Base-by-base conservation (phyloP, 2,113 vertebrate species). In the Dipodomys ordii region DNA sequence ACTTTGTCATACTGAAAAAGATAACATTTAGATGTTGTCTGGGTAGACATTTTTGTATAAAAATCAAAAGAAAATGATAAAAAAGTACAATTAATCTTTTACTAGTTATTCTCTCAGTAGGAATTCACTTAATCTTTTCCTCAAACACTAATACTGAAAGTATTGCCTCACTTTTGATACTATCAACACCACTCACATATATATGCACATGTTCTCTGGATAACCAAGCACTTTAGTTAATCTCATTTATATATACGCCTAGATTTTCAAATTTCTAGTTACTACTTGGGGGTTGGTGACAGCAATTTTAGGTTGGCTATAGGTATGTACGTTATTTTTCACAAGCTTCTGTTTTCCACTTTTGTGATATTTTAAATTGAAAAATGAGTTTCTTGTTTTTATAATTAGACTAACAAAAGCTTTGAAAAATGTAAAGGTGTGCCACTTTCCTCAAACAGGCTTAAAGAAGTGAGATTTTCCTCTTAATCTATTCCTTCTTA, bases 1-100 rank as follows among this genome's bases (percentile, higher is more conserved):
- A 98, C 98, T 98, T 98, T 98, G 97, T 98, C 98, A 98, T 98
- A 98, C 95, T 98, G 98, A 98, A 98, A 98, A 98, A 98, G 97
- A 97, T 97, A 57, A 92, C 92, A 97, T 97, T 98, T 98, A 98
- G 98, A 97, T 98, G 98, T 98, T 98, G 96, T 97, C 98, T 96
- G 94, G 92, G 97, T 98, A 97, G 97, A 97, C 97, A 97, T 97
- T 98, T 97, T 98, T 98, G 98, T 98, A 98, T 97, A 86, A 98
- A 57, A 95, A 96, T 94, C 62, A 93, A 98, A 97, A 96, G 79
- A 92, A 94, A 97, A 49, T 93, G 71, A 79, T 82, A 84, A 96
- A 94, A 97, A 81, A 91, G 3, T 74, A 57, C 39, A 84, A 90
- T 93, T 94, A 83, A 95, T 93, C 32, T 95, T 97, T 86, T 90